Conservation (phyloP, 2,888 invertebrate species). For the Athalia rosae region DNA sequence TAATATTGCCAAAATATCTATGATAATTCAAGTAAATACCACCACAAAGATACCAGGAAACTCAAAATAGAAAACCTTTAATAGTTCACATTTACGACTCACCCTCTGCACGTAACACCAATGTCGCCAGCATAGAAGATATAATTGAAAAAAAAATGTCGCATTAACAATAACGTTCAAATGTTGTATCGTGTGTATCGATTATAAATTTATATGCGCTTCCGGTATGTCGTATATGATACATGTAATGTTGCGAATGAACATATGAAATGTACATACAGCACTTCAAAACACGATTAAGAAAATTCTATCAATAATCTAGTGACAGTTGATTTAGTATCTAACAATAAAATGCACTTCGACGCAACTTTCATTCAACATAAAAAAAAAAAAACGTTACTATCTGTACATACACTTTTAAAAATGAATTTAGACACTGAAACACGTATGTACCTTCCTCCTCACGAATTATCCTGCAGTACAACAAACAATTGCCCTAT, state of each 20-base stretch:
- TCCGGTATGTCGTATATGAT: conserved; percentile 11
- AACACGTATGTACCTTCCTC: neutral
- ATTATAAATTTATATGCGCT: neutral
- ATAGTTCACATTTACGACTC: conserved; percentile 65
- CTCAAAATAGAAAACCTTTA: conserved; percentile 61
- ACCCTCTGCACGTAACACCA: conserved; percentile 72
- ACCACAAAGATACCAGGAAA: conserved; percentile 51
- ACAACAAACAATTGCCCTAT: conserved; percentile 5
- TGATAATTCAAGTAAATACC: conserved; percentile 39
- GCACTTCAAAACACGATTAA: conserved; percentile 8
- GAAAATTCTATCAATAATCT: neutral
- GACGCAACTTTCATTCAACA: conserved; percentile 23
- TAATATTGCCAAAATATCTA: neutral
- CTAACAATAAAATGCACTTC: neutral
- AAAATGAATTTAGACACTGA: neutral
- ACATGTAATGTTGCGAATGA: conserved; percentile 20
- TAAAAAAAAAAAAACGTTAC: neutral
- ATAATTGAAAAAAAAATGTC: conserved; percentile 67
- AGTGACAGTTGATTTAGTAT: neutral
- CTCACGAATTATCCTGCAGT: neutral
- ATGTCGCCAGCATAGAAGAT: conserved; percentile 68
- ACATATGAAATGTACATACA: conserved; percentile 30
- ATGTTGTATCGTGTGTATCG: conserved; percentile 47
- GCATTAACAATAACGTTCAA: conserved; percentile 61
- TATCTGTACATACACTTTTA: neutral